A percentile compares a stretch with the other conserved stretches of the same genome.
Evolutionary conservation across 1,140 invertebrate species (phyloP).

Genomic region (Phymastichus coffea): DNA sequence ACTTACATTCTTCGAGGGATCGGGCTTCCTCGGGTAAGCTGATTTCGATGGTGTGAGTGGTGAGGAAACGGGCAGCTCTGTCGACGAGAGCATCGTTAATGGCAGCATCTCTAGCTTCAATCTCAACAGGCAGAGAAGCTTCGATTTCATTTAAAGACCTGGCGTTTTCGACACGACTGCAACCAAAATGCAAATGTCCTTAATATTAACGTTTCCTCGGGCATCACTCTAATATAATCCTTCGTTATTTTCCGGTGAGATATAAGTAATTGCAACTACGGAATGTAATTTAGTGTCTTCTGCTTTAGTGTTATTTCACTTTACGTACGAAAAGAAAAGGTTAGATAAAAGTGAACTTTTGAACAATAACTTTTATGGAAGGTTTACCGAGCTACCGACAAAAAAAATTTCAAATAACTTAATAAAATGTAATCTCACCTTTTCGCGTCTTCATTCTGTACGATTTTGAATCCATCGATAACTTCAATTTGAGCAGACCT

Average conservation of each 20-base stretch:
- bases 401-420: too few relatives aligned
- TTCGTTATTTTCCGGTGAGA: too few relatives aligned
- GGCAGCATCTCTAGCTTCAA: slow-evolving; percentile 69
- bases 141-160: slow-evolving; percentile 59
- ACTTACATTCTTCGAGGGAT: slow-evolving; percentile 57
- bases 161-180: slow-evolving; percentile 54
- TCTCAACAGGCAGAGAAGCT: slow-evolving; percentile 63
- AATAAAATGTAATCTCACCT: slow-evolving; percentile 46
- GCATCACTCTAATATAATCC: too few relatives aligned
- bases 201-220: too few relatives aligned
- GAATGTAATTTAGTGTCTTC: too few relatives aligned
- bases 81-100: slow-evolving; percentile 76
- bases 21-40: slow-evolving; percentile 70
- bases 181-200: slow-evolving; percentile 35
- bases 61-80: slow-evolving; percentile 71
- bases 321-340: too few relatives aligned
- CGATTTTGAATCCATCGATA: slow-evolving; percentile 69
- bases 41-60: slow-evolving; percentile 76
- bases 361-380: too few relatives aligned
- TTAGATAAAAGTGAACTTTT: too few relatives aligned
- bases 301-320: too few relatives aligned
- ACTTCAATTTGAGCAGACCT: slow-evolving; percentile 57
- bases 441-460: slow-evolving; percentile 62
- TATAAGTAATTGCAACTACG: too few relatives aligned
- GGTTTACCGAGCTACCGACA: too few relatives aligned